These are phyloP conservation scores for Julus scandinavius DNA, from an alignment of 2,888 invertebrate species.

Conservation along the genomic window DNA sequence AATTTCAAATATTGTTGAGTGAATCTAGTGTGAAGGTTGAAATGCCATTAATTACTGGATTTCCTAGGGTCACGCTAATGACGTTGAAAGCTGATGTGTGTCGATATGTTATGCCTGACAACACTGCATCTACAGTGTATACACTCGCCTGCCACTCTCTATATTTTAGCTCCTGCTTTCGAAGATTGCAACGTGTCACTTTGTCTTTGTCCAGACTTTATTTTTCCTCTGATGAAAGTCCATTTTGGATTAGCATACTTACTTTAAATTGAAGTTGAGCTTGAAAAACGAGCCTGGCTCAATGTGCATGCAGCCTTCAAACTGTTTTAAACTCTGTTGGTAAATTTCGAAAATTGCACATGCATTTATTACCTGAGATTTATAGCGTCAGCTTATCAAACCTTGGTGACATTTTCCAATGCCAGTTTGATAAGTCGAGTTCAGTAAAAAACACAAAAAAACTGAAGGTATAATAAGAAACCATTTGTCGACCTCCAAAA, in stretches of 20 bases:
- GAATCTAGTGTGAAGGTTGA: conserved; percentile 25
- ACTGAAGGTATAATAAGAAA: too few species aligned
- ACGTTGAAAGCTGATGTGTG: conserved; percentile 17
- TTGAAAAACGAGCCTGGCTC: conserved; percentile 16
- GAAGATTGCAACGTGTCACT: conserved; percentile 21
- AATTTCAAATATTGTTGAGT: conserved; percentile 39
- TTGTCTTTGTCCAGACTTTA: conserved; percentile 20
- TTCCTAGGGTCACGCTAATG: conserved; percentile 12
- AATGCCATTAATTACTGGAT: conserved; percentile 35
- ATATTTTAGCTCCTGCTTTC: neutral
- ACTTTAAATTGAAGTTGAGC: neutral
- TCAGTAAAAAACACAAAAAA: too few species aligned
- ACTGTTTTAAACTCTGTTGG: neutral
- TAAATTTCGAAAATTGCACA: neutral
- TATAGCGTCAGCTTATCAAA: neutral
- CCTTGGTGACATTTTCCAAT: too few species aligned
- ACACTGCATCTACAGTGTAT: neutral
- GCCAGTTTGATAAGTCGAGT: too few species aligned
- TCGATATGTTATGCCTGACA: neutral
- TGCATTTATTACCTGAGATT: neutral
- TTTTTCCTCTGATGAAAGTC: neutral
- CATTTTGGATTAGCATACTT: conserved; percentile 24
- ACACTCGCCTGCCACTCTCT: neutral
- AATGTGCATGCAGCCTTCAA: neutral
- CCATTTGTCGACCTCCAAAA: too few species aligned